Base-by-base conservation (phyloP, 2,113 vertebrate genomes). In the Lichenostomus cassidix region DNA sequence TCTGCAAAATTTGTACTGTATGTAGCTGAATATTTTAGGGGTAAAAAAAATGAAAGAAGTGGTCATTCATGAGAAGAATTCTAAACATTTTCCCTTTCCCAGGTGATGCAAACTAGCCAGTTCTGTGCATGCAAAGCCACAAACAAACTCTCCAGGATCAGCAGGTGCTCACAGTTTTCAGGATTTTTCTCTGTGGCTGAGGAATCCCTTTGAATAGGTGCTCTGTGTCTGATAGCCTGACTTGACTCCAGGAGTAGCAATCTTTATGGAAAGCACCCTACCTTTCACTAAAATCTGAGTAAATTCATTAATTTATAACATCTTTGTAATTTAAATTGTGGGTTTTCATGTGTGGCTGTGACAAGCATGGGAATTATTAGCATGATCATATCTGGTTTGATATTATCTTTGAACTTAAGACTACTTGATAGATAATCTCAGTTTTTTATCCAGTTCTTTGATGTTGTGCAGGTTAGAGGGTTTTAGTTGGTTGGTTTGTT, bases 401-500 rank as follows among this genome's bases (percentile, higher is more conserved):
- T 64, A 50, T 17, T 73, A 31, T 58, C 31, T 17, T 89, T 82
- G n/a, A 29, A 56, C 6, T 89, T 92, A 29, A 78, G 62, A 82
- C 71, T 42, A n/a, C 5, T 18, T 60, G 7, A n/a, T 8, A 78
- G 11, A n/a, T n/a, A 37, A 52, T 55, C 8, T 2, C 2, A 20
- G 4, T 24, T 70, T 68, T 90, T 80, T 75, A 71, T 50, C 42
- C 13, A 59, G 16, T 47, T 55, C 35, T 75, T 75, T 63, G 11
- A 74, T 47, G 14, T 33, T 69, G 24, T 33, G 15, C 18, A 19
- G 5, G 21, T 55, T 83, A 27, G 15, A 79, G 8, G 3, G 9
- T 1, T 33, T 50, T 58, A 5, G 10, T n/a, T 60, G 4, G 2
- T 3, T 62, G 31, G 7, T 31, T n/a, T 12, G 9, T 6, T 29